Evolutionary conservation across 1,140 invertebrate species (phyloP).

Genomic region (Philopotamus ludificatus): DNA sequence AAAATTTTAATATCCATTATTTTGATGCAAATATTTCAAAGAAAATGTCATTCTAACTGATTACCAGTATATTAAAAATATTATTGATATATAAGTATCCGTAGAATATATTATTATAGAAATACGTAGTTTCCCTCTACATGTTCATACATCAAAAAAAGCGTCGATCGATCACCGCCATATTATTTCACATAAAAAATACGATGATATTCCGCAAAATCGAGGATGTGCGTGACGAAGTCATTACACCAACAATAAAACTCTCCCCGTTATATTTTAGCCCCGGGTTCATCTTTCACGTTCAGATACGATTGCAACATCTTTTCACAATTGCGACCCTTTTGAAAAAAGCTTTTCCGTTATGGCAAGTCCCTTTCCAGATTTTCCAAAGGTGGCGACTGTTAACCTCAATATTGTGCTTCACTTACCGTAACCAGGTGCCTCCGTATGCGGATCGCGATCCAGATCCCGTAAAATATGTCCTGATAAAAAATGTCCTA

Average conservation of each 20-base stretch:
- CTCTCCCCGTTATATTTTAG: not conserved
- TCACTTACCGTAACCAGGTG: not conserved
- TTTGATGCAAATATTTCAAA: too few species aligned
- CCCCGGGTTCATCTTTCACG: not conserved
- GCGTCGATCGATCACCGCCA: too few species aligned
- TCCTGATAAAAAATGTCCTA: not conserved
- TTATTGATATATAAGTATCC: too few species aligned
- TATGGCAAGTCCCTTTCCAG: not conserved
- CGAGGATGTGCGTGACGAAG: too few species aligned
- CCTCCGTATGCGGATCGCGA: not conserved
- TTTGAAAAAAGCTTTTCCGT: slow-evolving; percentile 11
- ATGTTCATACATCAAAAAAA: too few species aligned
- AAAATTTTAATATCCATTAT: too few species aligned
- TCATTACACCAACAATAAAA: not conserved
- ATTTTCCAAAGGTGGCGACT: slow-evolving; percentile 2
- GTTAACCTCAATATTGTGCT: slow-evolving; percentile 22
- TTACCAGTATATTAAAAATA: too few species aligned
- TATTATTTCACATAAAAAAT: too few species aligned
- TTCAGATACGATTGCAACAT: slow-evolving; percentile 14
- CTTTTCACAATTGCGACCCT: slow-evolving; percentile 9
- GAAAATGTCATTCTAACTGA: too few species aligned
- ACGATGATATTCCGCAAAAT: too few species aligned
- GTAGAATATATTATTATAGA: too few species aligned
- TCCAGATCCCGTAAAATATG: not conserved
- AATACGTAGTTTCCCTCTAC: too few species aligned